These are phyloP conservation scores for Brotogeris chrysoptera DNA, from an alignment of 2,797 vertebrate species.

Conservation along the genomic window DNA sequence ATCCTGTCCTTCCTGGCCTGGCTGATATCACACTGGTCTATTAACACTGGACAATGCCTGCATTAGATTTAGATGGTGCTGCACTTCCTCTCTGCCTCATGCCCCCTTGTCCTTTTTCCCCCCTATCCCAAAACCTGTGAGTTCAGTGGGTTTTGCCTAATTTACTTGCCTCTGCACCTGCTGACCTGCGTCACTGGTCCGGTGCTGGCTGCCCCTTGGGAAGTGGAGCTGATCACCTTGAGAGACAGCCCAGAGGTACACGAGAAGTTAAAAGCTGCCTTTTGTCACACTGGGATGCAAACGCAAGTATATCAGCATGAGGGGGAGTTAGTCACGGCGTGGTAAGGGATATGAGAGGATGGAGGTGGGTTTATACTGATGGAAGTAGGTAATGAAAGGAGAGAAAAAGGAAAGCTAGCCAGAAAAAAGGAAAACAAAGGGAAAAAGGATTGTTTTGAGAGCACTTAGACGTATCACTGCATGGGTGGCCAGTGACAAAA, in stretches of 20 bases:
- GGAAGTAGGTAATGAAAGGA: background rate
- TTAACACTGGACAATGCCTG: fast-evolving
- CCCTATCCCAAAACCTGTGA: background rate
- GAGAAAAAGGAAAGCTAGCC: background rate
- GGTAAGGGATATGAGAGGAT: background rate
- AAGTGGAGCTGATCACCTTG: background rate
- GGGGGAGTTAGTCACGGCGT: background rate
- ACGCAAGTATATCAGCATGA: background rate
- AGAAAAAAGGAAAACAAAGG: background rate
- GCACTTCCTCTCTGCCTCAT: background rate
- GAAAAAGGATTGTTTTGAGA: background rate
- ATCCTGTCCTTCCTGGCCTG: background rate
- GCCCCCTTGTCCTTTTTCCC: background rate
- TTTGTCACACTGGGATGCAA: background rate
- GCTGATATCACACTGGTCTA: background rate
- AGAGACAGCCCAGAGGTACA: fast-evolving
- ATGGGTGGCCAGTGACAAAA: background rate
- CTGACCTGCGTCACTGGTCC: background rate
- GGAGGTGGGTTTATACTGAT: background rate
- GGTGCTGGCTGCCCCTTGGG: background rate
- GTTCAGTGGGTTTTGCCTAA: background rate
- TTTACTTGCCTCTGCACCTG: background rate
- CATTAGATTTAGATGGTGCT: background rate
- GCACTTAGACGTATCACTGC: background rate
- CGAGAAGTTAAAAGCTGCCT: background rate